Conservation (phyloP, 1,140 invertebrate genomes). For the Saccostrea cuccullata region DNA sequence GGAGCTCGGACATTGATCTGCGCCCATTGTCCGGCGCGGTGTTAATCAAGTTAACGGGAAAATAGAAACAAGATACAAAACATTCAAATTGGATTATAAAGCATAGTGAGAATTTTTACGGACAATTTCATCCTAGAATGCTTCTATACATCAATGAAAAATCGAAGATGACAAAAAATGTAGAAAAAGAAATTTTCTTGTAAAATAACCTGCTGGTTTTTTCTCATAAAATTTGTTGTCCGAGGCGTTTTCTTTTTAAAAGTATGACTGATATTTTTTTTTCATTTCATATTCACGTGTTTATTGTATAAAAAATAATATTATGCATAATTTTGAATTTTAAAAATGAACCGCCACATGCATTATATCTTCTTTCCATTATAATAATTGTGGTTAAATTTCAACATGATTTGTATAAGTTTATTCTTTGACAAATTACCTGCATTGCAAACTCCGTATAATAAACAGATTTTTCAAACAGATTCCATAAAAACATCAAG, state of each 20-base stretch:
- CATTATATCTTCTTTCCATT: constrained; percentile 28
- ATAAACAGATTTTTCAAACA: constrained; percentile 34
- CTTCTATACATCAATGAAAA: neutral
- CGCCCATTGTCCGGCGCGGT: neutral
- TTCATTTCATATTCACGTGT: constrained; percentile 13
- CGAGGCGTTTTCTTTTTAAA: neutral
- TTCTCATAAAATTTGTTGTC: neutral
- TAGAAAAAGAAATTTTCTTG: neutral
- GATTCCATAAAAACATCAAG: constrained; percentile 36
- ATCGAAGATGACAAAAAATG: constrained; percentile 6
- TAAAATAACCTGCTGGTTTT: neutral
- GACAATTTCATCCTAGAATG: constrained; percentile 28
- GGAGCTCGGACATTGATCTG: constrained; percentile 12
- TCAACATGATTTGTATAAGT: constrained; percentile 32
- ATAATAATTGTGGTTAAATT: constrained; percentile 34
- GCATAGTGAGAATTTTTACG: constrained; percentile 2
- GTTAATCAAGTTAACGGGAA: constrained; percentile 35
- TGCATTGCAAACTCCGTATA: constrained; percentile 30
- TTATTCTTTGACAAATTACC: constrained; percentile 32
- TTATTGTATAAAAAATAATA: constrained; percentile 2
- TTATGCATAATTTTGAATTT: constrained; percentile 27
- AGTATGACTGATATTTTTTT: neutral
- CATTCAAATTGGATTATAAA: constrained; percentile 30
- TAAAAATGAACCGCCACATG: constrained; percentile 21
- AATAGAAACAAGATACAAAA: constrained; percentile 25